Conservation (phyloP, 2,888 invertebrate species). For the Trichopria drosophilae region DNA sequence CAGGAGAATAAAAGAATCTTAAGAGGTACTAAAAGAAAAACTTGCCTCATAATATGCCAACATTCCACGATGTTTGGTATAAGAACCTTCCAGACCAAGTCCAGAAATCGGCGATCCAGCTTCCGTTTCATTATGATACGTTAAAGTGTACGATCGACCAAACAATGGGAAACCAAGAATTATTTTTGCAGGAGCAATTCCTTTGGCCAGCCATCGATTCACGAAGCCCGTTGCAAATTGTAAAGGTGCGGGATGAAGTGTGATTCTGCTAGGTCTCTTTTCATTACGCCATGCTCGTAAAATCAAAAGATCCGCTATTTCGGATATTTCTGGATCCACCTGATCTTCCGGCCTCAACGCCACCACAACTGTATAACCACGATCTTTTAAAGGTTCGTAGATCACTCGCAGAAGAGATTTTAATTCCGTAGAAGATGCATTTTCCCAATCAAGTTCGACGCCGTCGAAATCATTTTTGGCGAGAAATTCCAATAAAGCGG, state of each 20-base stretch:
- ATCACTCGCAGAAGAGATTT: constrained; percentile 65
- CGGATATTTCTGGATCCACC: constrained; percentile 65
- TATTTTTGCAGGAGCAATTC: constrained; percentile 69
- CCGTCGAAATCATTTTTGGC: constrained; percentile 77
- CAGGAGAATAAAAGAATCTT: not conserved
- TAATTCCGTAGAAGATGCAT: constrained; percentile 60
- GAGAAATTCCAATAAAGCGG: constrained; percentile 68
- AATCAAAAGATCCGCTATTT: constrained; percentile 69
- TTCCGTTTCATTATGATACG: constrained; percentile 60
- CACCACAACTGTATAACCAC: constrained; percentile 64
- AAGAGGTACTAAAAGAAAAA: constrained; percentile 42
- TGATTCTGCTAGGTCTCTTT: constrained; percentile 38
- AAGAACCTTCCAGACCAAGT: constrained; percentile 68
- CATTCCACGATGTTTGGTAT: constrained; percentile 69
- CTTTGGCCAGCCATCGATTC: constrained; percentile 55
- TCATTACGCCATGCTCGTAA: constrained; percentile 66
- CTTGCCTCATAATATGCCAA: constrained; percentile 75
- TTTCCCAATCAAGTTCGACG: constrained; percentile 72
- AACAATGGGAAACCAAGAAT: constrained; percentile 75
- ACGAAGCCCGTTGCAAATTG: constrained; percentile 38
- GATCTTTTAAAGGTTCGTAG: constrained; percentile 60
- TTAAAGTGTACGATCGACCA: constrained; percentile 72
- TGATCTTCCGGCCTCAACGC: constrained; percentile 69
- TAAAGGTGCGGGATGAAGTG: constrained; percentile 48
- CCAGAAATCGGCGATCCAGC: constrained; percentile 63